Percentiles rank a stretch among this genome's conserved stretches.
Evolutionary conservation across 2,113 vertebrate genomes (phyloP).

Genomic region (Larimichthys crocea): DNA sequence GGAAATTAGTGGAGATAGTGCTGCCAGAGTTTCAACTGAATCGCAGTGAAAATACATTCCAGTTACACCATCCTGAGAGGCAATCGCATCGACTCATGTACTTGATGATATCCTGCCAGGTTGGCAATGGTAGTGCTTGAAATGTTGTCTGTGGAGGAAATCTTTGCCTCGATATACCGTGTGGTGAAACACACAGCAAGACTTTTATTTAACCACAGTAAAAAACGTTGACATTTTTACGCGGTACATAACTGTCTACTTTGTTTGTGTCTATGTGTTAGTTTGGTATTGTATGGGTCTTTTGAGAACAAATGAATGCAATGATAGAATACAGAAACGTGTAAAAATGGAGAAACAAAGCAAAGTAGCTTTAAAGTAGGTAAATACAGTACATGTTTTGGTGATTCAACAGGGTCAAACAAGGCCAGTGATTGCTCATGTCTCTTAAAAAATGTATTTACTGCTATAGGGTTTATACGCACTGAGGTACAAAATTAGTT

Average conservation of each 20-base stretch:
- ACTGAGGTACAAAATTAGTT: too few species aligned
- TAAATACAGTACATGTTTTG: background rate
- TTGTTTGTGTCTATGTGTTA: background rate
- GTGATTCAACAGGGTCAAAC: background rate
- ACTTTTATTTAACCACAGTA: slow-evolving; percentile 7
- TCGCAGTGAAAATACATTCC: slow-evolving; percentile 50
- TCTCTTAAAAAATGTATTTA: background rate
- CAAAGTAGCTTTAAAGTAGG: background rate
- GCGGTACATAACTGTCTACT: background rate
- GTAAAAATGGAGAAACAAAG: background rate
- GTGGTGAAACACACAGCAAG: slow-evolving; percentile 20
- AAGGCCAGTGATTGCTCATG: background rate
- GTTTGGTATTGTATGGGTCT: background rate
- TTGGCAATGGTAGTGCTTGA: slow-evolving; percentile 10
- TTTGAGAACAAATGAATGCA: background rate
- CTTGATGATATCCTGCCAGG: slow-evolving; percentile 50
- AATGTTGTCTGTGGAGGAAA: slow-evolving; percentile 32
- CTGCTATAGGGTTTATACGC: background rate
- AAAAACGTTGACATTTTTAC: slow-evolving; percentile 9
- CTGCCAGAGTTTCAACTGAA: slow-evolving; percentile 47
- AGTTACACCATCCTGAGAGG: slow-evolving; percentile 56
- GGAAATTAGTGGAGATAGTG: slow-evolving; percentile 67
- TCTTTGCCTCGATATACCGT: background rate
- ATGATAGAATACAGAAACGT: background rate
- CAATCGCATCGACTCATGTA: slow-evolving; percentile 43